phyloP scores from a whole-genome alignment of 2,797 vertebrate genomes.

The Cottoperca gobio region DNA sequence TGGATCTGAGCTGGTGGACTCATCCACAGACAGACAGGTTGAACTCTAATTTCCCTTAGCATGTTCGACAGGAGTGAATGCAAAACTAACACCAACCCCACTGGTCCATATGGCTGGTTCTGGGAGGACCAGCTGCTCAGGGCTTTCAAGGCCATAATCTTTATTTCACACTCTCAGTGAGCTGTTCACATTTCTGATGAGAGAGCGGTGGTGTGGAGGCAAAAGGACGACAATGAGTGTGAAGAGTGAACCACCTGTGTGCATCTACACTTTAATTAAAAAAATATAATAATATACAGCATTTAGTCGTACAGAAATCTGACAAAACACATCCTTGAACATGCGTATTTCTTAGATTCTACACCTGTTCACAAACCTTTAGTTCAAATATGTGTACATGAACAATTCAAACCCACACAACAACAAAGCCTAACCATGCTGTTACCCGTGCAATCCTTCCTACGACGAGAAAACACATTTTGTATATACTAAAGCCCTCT shows the following conservation, averaged over 20 bases:
- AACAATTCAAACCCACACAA: slow-evolving; percentile 15
- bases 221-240: slow-evolving; percentile 20
- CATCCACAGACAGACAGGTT: slow-evolving; percentile 48
- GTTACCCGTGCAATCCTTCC: slow-evolving; percentile 23
- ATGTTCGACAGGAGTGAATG: slow-evolving; percentile 68
- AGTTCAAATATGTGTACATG: neutral
- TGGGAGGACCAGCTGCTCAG: slow-evolving; percentile 70
- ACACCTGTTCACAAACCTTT: neutral
- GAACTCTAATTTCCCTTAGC: slow-evolving; percentile 71
- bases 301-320: neutral
- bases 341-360: neutral
- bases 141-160: slow-evolving; percentile 71
- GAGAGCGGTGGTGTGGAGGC: slow-evolving; percentile 25
- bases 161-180: slow-evolving; percentile 69
- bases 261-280: neutral
- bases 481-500: slow-evolving; percentile 40
- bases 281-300: no score
- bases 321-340: neutral
- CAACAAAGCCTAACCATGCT: slow-evolving; percentile 29
- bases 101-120: slow-evolving; percentile 71
- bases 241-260: slow-evolving; percentile 43
- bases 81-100: slow-evolving; percentile 64
- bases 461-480: slow-evolving; percentile 47
- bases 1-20: slow-evolving; percentile 52
- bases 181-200: slow-evolving; percentile 71